Base-by-base conservation (phyloP, 2,797 vertebrate species). In the Onychomys leucogaster region DNA sequence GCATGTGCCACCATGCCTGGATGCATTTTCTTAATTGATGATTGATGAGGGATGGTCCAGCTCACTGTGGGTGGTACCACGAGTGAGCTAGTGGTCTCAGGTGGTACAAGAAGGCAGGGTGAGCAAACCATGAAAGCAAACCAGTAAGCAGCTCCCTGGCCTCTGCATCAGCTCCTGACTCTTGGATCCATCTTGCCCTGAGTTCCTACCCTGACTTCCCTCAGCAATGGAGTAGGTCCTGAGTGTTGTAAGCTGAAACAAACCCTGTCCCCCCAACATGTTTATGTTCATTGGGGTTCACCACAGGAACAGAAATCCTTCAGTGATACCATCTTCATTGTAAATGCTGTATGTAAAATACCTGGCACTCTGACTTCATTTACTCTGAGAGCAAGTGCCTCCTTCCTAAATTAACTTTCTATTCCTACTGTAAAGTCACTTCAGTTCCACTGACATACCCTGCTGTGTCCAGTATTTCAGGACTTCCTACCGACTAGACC, bases 401-500 rank as follows among this genome's bases (percentile, higher is more conserved):
- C 34, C 6, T 94, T 97, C 77, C 89, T 71, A 89, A 85, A 19
- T 93, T 78, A 92, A 82, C 49, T 90, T 34, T 88, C 41, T 96
- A 32, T 88, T 92, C 69, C 65, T 78, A 46, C 73, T 83, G 90
- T 86, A 91, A 32, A 73, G 73, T 59, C 37, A 95, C 49, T 94
- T 97, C 49, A 55, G 5, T 89, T 87, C 73, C n/a, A 73, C 27
- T 97, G 49, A 96, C 63, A 80, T 57, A 84, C n/a, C 75, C 61
- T 92, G 43, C 93, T 97, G 57, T 61, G 89, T 91, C 17, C 59
- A 98, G 97, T 83, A 65, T 97, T 97, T 97, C 95, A 97, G 95
- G 52, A 80, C 17, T 96, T 59, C 86, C 94, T 82, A 34, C n/a
- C 59, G 25, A 11, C 75, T 91, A 92, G 95, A 61, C 69, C 32